Evolutionary conservation across 2,113 vertebrate genomes (phyloP), one percentile per base, ranked within the genome.

Genomic region (Mastomys coucha): DNA sequence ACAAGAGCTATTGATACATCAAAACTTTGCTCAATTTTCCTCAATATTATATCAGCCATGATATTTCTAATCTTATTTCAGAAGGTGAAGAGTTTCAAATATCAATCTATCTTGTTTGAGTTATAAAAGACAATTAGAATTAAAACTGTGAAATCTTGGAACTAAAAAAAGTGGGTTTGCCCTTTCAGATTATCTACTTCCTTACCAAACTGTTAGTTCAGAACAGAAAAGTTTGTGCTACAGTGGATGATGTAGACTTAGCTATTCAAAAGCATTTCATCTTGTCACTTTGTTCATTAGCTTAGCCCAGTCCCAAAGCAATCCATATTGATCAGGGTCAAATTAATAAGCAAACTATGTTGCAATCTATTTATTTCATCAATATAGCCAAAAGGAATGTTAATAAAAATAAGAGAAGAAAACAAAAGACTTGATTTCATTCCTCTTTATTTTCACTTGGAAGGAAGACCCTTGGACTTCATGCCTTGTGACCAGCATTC

Each of bases 361-460:
- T 95, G 75, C 39, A 95, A 86, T 86, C 56, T 95, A 94, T 92
- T 97, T 89, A 91, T 89, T 96, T 93, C 14, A 86, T 95, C 97
- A 96, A 86, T 78, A 76, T 60, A 91, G 76, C 70, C 45, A 85
- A 95, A 95, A 95, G 31, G 39, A 91, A 0, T 53, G 80, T 81
- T 26, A 87, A 81, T 75, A 77, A 89, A 96, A 94, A n/a, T 87
- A 19, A 89, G 88, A 91, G 85, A 69, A 63, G 87, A 89, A 87
- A 78, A 31, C 3, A 86, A 70, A 42, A 93, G 4, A 26, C 2
- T 97, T 67, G 85, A 5, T 51, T 89, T 89, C 22, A 67, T n/a
- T 86, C 14, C 12, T 78, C 39, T 88, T 90, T 92, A 17, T 88
- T 90, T 93, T 92, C 16, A 80, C 2, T 75, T 89, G 31, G 56